phyloP scores from a whole-genome alignment of 35 echinoderm and acorn worm species.

The Strongylocentrotus purpuratus region DNA sequence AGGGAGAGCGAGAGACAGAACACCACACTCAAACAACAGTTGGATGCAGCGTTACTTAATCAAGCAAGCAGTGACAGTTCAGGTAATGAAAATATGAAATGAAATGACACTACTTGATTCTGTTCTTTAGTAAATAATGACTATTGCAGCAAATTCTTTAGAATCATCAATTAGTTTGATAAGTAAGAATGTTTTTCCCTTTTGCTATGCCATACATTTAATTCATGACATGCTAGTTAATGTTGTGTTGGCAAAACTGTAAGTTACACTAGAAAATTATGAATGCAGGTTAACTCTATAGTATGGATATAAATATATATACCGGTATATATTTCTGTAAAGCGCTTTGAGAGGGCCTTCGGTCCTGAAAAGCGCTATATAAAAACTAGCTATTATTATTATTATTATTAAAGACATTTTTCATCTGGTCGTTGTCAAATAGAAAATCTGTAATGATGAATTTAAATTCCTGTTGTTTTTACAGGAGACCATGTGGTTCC shows the following conservation, averaged over 20 bases:
- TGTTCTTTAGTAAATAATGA: not conserved
- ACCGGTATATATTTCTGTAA: too few relatives aligned
- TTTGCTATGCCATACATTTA: not conserved
- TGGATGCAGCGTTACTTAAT: constrained; percentile 78
- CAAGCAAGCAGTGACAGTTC: constrained; percentile 62
- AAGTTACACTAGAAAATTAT: too few relatives aligned
- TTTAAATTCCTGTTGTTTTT: not conserved
- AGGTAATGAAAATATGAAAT: not conserved
- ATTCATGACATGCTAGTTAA: too few relatives aligned
- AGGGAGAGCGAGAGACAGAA: constrained; percentile 61
- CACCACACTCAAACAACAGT: constrained; percentile 67
- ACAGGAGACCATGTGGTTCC: constrained; percentile 79
- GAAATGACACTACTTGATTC: not conserved
- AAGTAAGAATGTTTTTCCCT: not conserved
- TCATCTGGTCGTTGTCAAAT: too few relatives aligned
- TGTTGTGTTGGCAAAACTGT: too few relatives aligned
- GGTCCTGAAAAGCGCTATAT: too few relatives aligned
- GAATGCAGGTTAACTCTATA: too few relatives aligned
- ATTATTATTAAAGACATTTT: too few relatives aligned
- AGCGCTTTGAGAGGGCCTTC: too few relatives aligned
- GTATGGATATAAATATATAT: too few relatives aligned
- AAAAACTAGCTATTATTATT: too few relatives aligned
- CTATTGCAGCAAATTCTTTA: not conserved
- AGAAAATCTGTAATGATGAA: too few relatives aligned
- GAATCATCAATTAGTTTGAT: not conserved